Conservation (phyloP, 2,888 invertebrate genomes). For the Bellardia pandia region DNA sequence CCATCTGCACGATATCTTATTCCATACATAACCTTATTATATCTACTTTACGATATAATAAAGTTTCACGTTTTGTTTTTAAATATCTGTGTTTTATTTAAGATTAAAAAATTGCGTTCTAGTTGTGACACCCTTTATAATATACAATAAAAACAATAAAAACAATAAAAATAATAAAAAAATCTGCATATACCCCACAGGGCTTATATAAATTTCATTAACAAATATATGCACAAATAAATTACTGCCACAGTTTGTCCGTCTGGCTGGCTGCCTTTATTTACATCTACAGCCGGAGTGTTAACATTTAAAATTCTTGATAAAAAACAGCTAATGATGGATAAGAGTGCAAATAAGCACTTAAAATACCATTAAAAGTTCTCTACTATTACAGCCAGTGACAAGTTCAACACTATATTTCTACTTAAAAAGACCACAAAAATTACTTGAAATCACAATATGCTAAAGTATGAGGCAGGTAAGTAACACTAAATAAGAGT, state of each 20-base stretch:
- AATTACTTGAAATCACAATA: constrained; percentile 32
- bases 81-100: too few relatives aligned
- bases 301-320: constrained; percentile 18
- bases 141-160: too few relatives aligned
- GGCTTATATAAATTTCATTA: neutral
- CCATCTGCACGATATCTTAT: too few relatives aligned
- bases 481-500: neutral
- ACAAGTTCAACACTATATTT: neutral
- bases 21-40: too few relatives aligned
- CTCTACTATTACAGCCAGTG: neutral
- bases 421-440: neutral
- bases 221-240: neutral
- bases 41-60: too few relatives aligned
- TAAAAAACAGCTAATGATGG: constrained; percentile 37
- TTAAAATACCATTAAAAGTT: constrained; percentile 19
- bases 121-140: too few relatives aligned
- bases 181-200: neutral
- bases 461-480: neutral
- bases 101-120: too few relatives aligned
- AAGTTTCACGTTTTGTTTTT: too few relatives aligned
- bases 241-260: neutral
- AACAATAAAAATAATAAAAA: neutral
- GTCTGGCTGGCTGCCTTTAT: neutral
- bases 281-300: neutral
- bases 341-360: constrained; percentile 38